Base-by-base conservation (phyloP, 1,140 invertebrate species). In the Brachionus rubens region DNA sequence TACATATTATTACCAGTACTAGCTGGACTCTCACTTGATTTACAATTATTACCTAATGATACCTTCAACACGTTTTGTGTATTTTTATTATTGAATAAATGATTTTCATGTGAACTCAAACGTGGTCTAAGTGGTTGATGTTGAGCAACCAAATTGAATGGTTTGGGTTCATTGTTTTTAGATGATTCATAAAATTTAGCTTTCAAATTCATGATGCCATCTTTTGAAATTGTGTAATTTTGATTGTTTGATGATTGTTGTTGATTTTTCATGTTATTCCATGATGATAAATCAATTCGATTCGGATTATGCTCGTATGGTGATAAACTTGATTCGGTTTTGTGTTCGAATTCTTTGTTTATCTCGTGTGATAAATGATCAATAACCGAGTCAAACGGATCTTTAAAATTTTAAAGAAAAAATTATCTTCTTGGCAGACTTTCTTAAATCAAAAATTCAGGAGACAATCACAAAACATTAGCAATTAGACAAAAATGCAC, bases 21-120 rank as follows among this genome's bases (percentile, higher is more conserved):
- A 59, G 14, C 19, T 28, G 54, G 54, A 16, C 54, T 59, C 19
- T 59, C 54, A 59, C 54, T 59, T 19, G 54, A 59, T 36, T 65
- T 65, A 26, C 40, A 43, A n/a, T 65, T 43, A 28, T 19, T 43
- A 26, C 40, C 40, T 4, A 65, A 19, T 41, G 59, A 36, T 21
- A 65, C 40, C 40, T 65, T 65, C 0, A 65, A 24, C 33, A 26
- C 59, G 43, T 65, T 41, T 43, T 19, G 59, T n/a, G 68, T 19
- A 14, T 50, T 33, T 72, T 54, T 72, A 54, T 72, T 72, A 54
- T 47, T 50, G 41, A 50, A 72, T 40, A 75, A 75, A 21, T 47
- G 56, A 46, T 56, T 30, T 12, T 75, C 48, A 26, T 54, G 28
- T 10, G 72, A 75, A n/a, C 48, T 54, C 28, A 75, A 56, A 33